phyloP scores from a whole-genome alignment of 2,113 vertebrate species.

The Chrysemys picta region DNA sequence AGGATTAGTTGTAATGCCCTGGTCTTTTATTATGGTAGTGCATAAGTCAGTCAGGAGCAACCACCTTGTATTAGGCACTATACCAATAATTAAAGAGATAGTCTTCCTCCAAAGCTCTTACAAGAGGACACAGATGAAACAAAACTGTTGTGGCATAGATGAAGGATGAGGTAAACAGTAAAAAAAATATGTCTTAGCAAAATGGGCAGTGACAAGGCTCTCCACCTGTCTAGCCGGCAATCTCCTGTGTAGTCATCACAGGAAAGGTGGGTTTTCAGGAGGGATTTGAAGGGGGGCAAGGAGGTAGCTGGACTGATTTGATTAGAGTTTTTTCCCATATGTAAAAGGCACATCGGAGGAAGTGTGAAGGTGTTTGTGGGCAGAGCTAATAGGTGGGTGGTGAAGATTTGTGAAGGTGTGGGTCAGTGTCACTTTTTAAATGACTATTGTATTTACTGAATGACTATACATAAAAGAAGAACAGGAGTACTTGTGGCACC shows the following conservation, averaged over 20 bases:
- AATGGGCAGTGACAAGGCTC: background rate
- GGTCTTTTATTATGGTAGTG: background rate
- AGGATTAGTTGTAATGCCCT: background rate
- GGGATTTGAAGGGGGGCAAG: background rate
- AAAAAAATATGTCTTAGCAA: background rate
- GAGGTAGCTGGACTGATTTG: fast-evolving
- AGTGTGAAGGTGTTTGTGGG: background rate
- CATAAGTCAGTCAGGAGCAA: fast-evolving
- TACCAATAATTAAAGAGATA: background rate
- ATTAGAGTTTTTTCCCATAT: fast-evolving
- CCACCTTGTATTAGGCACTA: background rate
- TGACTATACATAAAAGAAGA: background rate
- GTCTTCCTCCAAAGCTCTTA: background rate
- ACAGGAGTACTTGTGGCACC: too few relatives aligned
- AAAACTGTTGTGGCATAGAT: fast-evolving
- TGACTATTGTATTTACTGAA: background rate
- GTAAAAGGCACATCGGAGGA: background rate
- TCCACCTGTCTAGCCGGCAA: background rate
- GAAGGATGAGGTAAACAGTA: background rate
- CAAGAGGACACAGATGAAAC: background rate
- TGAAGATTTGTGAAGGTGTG: background rate
- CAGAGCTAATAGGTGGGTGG: background rate
- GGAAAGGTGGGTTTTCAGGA: fast-evolving
- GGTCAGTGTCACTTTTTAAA: background rate
- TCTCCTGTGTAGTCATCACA: background rate